Conservation (phyloP, 2,797 vertebrate species). For the Rhabdophis nuchalis region DNA sequence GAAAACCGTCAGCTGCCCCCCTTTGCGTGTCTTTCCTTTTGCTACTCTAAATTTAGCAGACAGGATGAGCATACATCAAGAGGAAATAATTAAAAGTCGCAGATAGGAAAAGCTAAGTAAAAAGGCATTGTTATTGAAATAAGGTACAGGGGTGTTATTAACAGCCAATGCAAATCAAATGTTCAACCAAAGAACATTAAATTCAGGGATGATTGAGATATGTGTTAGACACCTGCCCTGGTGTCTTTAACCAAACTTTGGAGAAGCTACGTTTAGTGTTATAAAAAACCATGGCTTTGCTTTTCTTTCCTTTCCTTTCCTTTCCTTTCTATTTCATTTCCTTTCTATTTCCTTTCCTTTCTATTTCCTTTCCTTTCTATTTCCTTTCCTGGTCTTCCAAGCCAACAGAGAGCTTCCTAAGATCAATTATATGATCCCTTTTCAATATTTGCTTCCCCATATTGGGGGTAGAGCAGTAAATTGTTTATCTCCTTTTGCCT, state of each 20-base stretch:
- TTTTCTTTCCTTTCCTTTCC: too few species aligned
- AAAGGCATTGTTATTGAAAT: slow-evolving; percentile 31
- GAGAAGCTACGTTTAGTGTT: background rate
- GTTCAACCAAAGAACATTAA: background rate
- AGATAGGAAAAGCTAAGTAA: background rate
- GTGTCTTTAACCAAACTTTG: background rate
- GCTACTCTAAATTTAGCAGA: background rate
- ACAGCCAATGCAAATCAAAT: background rate
- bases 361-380: background rate
- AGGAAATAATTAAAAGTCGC: slow-evolving; percentile 17
- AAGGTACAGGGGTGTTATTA: slow-evolving; percentile 1
- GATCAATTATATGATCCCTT: background rate
- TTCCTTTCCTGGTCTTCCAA: background rate
- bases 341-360: background rate
- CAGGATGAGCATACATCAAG: background rate
- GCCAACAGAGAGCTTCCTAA: background rate
- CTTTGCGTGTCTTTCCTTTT: background rate
- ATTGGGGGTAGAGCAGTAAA: background rate
- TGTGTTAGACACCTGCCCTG: background rate
- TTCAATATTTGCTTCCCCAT: background rate
- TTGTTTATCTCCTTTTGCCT: background rate
- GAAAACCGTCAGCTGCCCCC: background rate
- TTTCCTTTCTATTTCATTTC: background rate
- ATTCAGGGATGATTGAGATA: background rate
- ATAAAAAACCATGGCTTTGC: background rate